Percentiles rank a stretch among this genome's conserved stretches.
Evolutionary conservation across 1,140 invertebrate species (phyloP).

Genomic region (Drosophila santomea): DNA sequence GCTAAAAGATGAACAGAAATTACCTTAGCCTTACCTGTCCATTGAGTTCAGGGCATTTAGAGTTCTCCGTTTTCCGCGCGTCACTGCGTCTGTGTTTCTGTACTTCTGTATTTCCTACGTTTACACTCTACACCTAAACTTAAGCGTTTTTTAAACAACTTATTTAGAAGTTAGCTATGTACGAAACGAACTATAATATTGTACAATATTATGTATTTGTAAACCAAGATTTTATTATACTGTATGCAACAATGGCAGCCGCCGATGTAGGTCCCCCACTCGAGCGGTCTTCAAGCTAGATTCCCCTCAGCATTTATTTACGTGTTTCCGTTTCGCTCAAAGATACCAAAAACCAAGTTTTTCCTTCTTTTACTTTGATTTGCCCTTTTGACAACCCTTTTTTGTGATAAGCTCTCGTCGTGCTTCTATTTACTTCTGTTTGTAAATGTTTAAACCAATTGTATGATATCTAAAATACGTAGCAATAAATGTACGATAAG

Average conservation of each 20-base stretch:
- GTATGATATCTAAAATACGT: slow-evolving; percentile 55
- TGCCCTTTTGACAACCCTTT: slow-evolving; percentile 4
- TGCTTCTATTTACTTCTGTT: slow-evolving; percentile 66
- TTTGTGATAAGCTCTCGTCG: slow-evolving; percentile 70
- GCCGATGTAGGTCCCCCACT: slow-evolving; percentile 4
- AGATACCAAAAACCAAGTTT: slow-evolving; percentile 35
- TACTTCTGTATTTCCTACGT: slow-evolving; percentile 57
- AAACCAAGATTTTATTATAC: slow-evolving; percentile 77
- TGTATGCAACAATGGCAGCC: slow-evolving; percentile 19
- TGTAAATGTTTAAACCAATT: slow-evolving; percentile 76
- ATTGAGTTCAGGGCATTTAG: slow-evolving; percentile 25
- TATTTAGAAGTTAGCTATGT: slow-evolving; percentile 65
- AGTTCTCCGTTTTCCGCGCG: slow-evolving; percentile 13
- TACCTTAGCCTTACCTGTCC: slow-evolving; percentile 31
- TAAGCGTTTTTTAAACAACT: slow-evolving; percentile 66
- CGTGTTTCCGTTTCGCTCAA: slow-evolving; percentile 48
- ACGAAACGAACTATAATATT: slow-evolving; percentile 59
- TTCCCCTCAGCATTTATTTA: slow-evolving; percentile 41
- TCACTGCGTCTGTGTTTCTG: slow-evolving; percentile 38
- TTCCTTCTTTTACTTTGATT: slow-evolving; percentile 24
- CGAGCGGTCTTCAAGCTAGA: slow-evolving; percentile 20
- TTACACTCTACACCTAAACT: slow-evolving; percentile 52
- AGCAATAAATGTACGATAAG: slow-evolving; percentile 79
- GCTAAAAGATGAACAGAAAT: slow-evolving; percentile 51
- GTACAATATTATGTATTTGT: slow-evolving; percentile 73